Conservation (phyloP, 2,888 invertebrate genomes). For the Oscheius sp. region DNA sequence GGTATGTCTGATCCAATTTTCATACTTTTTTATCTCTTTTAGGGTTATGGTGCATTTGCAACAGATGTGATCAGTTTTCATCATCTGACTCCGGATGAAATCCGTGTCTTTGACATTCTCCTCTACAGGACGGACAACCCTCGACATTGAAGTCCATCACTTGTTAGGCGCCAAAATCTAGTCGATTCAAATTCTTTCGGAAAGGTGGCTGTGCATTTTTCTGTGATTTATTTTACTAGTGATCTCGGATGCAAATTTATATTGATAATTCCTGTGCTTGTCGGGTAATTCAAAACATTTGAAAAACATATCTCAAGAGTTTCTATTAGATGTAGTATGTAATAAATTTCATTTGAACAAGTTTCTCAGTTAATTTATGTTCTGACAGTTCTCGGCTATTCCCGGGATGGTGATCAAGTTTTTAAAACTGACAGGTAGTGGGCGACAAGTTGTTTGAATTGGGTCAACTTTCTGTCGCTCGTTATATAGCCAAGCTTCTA, state of each 20-base stretch:
- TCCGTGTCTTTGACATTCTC: constrained; percentile 48
- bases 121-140: constrained; percentile 38
- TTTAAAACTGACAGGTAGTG: constrained; percentile 20
- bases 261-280: neutral
- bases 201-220: neutral
- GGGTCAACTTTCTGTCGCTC: constrained; percentile 29
- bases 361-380: too few species aligned
- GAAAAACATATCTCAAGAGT: constrained; percentile 17
- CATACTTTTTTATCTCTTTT: constrained; percentile 14
- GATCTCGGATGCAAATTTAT: constrained; percentile 19
- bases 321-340: neutral
- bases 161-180: neutral
- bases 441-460: constrained; percentile 33
- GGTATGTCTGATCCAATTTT: neutral
- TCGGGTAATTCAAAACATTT: constrained; percentile 2
- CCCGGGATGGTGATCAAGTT: constrained; percentile 15
- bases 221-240: constrained; percentile 5
- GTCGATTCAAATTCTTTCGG: neutral
- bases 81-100: constrained; percentile 45
- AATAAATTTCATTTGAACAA: neutral
- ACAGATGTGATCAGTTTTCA: constrained; percentile 49
- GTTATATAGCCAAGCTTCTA: constrained; percentile 12
- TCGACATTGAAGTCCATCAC: neutral
- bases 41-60: constrained; percentile 48
- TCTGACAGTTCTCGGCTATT: neutral